Evolutionary conservation across 1,140 invertebrate genomes (phyloP).

Genomic region (Chironomus striatipennis): DNA sequence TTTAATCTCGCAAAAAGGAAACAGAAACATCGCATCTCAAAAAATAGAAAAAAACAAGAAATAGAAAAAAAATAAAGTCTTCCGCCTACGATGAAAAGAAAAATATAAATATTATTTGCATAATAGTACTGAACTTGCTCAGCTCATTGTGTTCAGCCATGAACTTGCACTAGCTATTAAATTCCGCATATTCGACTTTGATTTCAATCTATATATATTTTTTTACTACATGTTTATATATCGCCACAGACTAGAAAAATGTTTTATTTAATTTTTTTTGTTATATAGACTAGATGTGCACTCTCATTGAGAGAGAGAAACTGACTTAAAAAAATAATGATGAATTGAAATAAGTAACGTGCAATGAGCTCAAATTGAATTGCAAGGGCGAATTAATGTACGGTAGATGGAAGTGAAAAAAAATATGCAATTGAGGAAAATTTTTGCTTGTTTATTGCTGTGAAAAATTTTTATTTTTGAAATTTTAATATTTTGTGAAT

Average conservation of each 20-base stretch:
- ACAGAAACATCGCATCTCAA: not conserved
- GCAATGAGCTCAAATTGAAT: conserved; percentile 2
- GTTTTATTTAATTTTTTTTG: not conserved
- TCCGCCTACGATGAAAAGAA: not conserved
- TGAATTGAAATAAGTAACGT: not conserved
- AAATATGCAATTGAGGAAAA: not conserved
- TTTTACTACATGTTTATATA: not conserved
- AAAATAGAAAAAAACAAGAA: not conserved
- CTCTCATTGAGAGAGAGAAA: not conserved
- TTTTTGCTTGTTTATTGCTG: no score
- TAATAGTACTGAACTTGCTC: not conserved
- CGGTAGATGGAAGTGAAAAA: not conserved
- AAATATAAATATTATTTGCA: not conserved
- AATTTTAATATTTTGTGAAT: no score
- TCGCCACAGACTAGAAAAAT: not conserved
- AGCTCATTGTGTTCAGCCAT: not conserved
- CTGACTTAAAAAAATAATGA: not conserved
- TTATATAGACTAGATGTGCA: not conserved
- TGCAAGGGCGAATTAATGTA: conserved; percentile 1
- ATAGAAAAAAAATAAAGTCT: not conserved
- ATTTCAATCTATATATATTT: not conserved
- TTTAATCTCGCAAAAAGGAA: no score
- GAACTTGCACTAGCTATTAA: not conserved
- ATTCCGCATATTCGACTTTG: not conserved
- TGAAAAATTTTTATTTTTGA: no score